phyloP scores from a whole-genome alignment of 2,113 vertebrate species.

The Takifugu bimaculatus region DNA sequence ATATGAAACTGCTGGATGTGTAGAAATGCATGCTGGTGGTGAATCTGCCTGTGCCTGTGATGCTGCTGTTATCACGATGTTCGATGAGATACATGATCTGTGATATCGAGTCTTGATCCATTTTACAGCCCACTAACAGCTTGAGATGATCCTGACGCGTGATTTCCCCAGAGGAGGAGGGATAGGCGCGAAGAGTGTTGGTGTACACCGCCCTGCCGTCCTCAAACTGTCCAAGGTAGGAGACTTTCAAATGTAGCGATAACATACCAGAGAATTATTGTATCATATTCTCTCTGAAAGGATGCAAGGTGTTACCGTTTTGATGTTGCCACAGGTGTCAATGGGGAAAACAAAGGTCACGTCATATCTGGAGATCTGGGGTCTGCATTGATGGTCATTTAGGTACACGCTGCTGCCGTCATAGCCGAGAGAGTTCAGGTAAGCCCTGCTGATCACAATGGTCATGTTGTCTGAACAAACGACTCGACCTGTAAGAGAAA shows the following conservation, averaged over 20 bases:
- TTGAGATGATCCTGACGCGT: constrained; percentile 68
- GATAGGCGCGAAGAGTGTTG: constrained; percentile 62
- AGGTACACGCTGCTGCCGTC: constrained; percentile 66
- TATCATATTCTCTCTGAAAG: background rate
- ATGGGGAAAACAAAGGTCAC: constrained; percentile 79
- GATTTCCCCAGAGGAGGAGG: constrained; percentile 52
- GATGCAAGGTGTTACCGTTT: constrained; percentile 37
- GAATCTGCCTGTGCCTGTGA: constrained; percentile 69
- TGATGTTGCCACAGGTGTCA: constrained; percentile 76
- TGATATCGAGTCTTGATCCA: constrained; percentile 77
- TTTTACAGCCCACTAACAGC: constrained; percentile 75
- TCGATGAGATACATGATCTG: constrained; percentile 74
- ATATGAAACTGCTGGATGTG: constrained; percentile 67
- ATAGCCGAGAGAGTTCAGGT: constrained; percentile 75
- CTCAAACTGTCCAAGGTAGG: constrained; percentile 63
- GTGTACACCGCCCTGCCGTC: constrained; percentile 73
- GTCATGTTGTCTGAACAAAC: constrained; percentile 80
- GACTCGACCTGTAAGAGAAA: constrained; percentile 61
- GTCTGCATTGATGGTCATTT: constrained; percentile 76
- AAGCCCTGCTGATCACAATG: constrained; percentile 72
- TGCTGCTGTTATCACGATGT: constrained; percentile 41
- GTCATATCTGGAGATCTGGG: constrained; percentile 47
- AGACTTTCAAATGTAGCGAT: background rate
- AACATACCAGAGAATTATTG: background rate
- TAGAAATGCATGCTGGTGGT: constrained; percentile 81